Evolutionary conservation across 2,888 invertebrate species (phyloP).

Genomic region (Zeuzera pyrina): DNA sequence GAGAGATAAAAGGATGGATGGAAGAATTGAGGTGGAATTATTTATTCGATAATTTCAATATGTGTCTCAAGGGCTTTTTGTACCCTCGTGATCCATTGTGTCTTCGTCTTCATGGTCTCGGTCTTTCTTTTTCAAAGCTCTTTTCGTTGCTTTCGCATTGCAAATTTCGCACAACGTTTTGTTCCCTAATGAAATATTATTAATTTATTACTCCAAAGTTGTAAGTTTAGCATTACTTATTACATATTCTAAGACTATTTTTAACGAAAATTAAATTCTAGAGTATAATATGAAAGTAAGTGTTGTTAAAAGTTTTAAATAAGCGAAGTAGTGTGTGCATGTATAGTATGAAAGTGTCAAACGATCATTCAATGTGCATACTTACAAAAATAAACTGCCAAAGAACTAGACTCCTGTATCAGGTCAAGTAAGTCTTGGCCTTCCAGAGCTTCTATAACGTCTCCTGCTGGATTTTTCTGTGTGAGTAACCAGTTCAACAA

Average conservation of each 20-base stretch:
- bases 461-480: constrained; percentile 93
- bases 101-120: constrained; percentile 47
- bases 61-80: constrained; percentile 23
- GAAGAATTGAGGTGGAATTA: too few species aligned
- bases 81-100: constrained; percentile 63
- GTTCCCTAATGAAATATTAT: constrained; percentile 80
- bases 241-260: too few species aligned
- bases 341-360: constrained; percentile 7
- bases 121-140: constrained; percentile 76
- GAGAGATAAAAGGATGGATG: too few species aligned
- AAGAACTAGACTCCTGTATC: constrained; percentile 85
- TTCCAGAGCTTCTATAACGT: constrained; percentile 90
- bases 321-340: constrained; percentile 2
- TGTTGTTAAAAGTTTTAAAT: neutral
- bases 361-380: constrained; percentile 22
- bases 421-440: constrained; percentile 83
- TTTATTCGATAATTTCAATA: too few species aligned
- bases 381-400: constrained; percentile 96
- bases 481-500: constrained; percentile 92
- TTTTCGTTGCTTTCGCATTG: constrained; percentile 82
- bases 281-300: constrained; percentile 17
- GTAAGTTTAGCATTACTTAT: constrained; percentile 2
- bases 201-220: neutral
- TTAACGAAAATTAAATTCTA: too few species aligned
- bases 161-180: constrained; percentile 91